Evolutionary conservation across 2,797 vertebrate genomes (phyloP).

Genomic region (Vireo griseus): DNA sequence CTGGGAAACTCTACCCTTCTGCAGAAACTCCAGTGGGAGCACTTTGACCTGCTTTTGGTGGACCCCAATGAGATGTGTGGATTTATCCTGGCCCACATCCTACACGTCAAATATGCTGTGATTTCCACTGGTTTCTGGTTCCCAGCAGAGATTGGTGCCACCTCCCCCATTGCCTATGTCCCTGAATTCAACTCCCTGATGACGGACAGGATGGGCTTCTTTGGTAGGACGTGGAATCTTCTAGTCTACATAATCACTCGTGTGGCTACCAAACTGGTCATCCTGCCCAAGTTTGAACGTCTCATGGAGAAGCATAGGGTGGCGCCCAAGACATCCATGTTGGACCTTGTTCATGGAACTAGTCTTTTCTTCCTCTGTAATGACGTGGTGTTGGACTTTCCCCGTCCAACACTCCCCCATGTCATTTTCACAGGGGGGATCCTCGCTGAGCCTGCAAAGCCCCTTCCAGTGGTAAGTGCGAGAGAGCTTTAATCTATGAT

Average conservation of each 20-base stretch:
- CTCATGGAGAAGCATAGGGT: conserved; percentile 58
- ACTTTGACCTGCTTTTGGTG: conserved; percentile 63
- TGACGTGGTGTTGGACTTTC: conserved; percentile 66
- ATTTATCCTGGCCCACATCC: conserved; percentile 64
- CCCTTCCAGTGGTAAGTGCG: conserved; percentile 60
- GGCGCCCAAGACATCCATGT: conserved; percentile 49
- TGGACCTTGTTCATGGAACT: conserved; percentile 58
- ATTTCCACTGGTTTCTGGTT: conserved; percentile 73
- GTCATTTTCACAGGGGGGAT: conserved; percentile 66
- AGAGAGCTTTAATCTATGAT: neutral
- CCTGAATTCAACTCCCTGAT: conserved; percentile 73
- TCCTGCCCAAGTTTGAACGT: conserved; percentile 63
- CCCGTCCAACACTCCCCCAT: conserved; percentile 60
- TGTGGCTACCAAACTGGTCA: conserved; percentile 48
- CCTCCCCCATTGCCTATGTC: conserved; percentile 68
- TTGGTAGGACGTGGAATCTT: conserved; percentile 67
- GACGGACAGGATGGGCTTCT: conserved; percentile 69
- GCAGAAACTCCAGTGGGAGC: conserved; percentile 36
- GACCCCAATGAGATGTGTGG: conserved; percentile 71
- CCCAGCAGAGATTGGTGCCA: conserved; percentile 66
- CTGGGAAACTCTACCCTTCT: conserved; percentile 51
- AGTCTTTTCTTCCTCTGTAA: conserved; percentile 68
- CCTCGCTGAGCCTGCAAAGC: conserved; percentile 56
- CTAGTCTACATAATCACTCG: conserved; percentile 62
- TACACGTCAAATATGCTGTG: conserved; percentile 46